A percentile compares a stretch with the other conserved stretches of the same genome.
phyloP scores from a whole-genome alignment of 2,797 vertebrate species.

The Bryconaethiops microstoma region DNA sequence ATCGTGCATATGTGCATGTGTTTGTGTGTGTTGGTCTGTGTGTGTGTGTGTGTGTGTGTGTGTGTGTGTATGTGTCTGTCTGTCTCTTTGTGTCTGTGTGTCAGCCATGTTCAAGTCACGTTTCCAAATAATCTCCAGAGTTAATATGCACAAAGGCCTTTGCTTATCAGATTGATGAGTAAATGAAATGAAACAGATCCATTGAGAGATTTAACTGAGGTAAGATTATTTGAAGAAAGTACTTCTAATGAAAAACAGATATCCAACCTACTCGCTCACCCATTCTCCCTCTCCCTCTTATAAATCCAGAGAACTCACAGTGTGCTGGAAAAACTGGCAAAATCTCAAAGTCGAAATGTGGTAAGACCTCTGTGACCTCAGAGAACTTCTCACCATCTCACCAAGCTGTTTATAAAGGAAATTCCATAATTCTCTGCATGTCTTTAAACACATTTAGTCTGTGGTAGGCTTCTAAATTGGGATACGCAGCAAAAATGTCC shows the following conservation, averaged over 20 bases:
- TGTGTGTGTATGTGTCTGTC: conserved; percentile 6
- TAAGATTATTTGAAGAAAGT: too few species aligned
- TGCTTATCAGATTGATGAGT: too few species aligned
- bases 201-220: too few species aligned
- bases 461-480: neutral
- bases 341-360: conserved; percentile 43
- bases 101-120: neutral
- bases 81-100: too few species aligned
- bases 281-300: neutral
- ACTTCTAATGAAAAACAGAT: too few species aligned
- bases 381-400: neutral
- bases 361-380: conserved; percentile 23
- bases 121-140: neutral
- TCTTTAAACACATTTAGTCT: neutral
- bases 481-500: neutral
- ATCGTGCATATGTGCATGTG: too few species aligned
- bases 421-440: neutral
- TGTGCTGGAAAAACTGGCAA: conserved; percentile 23
- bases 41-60: conserved; percentile 8
- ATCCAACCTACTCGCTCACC: too few species aligned
- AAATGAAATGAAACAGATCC: too few species aligned
- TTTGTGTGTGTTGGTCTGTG: too few species aligned
- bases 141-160: neutral
- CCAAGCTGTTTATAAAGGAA: neutral
- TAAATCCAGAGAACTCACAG: conserved; percentile 26